Evolutionary conservation across 1,140 invertebrate genomes (phyloP).

Genomic region (Trachymyrmex cornetzi): DNA sequence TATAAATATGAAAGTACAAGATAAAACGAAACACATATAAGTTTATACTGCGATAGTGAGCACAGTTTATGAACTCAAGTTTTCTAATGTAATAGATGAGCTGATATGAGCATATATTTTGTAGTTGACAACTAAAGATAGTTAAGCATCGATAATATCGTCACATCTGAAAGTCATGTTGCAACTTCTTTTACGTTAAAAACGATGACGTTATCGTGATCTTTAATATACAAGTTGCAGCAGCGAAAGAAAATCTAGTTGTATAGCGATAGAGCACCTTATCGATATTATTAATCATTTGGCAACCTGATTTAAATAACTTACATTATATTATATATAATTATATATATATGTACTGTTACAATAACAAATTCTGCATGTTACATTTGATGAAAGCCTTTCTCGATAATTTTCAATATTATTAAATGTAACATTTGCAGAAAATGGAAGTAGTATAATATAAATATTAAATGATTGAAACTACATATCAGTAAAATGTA

Average conservation of each 20-base stretch:
- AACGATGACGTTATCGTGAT: background rate
- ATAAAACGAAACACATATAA: background rate
- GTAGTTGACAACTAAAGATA: constrained; percentile 24
- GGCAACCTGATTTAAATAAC: background rate
- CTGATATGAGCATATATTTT: constrained; percentile 7
- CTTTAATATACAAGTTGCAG: background rate
- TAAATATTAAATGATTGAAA: background rate
- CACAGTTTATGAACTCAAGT: background rate
- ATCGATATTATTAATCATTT: constrained; percentile 7
- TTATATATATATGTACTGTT: background rate
- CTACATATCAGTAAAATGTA: background rate
- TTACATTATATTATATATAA: background rate
- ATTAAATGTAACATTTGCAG: background rate
- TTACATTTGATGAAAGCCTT: background rate
- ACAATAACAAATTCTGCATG: background rate
- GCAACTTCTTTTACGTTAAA: background rate
- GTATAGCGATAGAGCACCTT: background rate
- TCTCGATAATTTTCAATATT: background rate
- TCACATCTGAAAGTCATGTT: background rate
- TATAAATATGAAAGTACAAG: constrained; percentile 13
- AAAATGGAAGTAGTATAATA: background rate
- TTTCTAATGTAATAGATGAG: constrained; percentile 26
- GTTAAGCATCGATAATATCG: constrained; percentile 8
- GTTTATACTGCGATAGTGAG: background rate
- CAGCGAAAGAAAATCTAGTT: background rate